phyloP scores from a whole-genome alignment of 2,888 invertebrate species.

The Koerneria pararmatus region DNA sequence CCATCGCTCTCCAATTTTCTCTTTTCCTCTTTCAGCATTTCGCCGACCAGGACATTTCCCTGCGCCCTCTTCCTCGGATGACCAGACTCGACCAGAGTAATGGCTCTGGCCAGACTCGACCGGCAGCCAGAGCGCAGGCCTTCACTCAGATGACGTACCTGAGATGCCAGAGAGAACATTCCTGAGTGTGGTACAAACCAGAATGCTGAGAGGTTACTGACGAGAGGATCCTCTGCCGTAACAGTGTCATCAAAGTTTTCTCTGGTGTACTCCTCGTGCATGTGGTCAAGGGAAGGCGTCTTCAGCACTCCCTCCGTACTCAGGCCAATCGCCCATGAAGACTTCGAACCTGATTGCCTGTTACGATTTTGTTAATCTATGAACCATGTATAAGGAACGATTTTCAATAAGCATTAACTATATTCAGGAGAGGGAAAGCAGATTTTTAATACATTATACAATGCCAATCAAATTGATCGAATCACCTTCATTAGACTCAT shows the following conservation, averaged over 20 bases:
- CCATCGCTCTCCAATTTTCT: constrained; percentile 46
- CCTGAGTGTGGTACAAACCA: neutral
- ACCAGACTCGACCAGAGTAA: constrained; percentile 64
- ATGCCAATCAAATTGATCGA: no score
- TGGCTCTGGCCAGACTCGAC: constrained; percentile 62
- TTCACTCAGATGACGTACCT: constrained; percentile 32
- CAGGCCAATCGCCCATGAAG: constrained; percentile 23
- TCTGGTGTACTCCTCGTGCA: constrained; percentile 36
- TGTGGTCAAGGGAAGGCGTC: constrained; percentile 31
- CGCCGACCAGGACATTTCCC: constrained; percentile 54
- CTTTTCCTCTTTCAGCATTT: constrained; percentile 51
- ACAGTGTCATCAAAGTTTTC: constrained; percentile 44
- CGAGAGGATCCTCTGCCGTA: constrained; percentile 38
- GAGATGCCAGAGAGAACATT: neutral
- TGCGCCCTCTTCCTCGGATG: constrained; percentile 61
- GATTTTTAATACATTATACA: no score
- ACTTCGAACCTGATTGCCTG: no score
- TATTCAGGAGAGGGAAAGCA: no score
- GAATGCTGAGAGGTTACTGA: constrained; percentile 10
- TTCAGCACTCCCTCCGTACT: constrained; percentile 31
- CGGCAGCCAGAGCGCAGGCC: constrained; percentile 55
- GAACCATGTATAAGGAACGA: no score
- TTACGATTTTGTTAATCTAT: no score
- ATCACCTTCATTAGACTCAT: no score
- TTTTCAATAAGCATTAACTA: no score